These are phyloP conservation scores for Alosa sapidissima DNA, from an alignment of 2,797 vertebrate species.

Conservation along the genomic window DNA sequence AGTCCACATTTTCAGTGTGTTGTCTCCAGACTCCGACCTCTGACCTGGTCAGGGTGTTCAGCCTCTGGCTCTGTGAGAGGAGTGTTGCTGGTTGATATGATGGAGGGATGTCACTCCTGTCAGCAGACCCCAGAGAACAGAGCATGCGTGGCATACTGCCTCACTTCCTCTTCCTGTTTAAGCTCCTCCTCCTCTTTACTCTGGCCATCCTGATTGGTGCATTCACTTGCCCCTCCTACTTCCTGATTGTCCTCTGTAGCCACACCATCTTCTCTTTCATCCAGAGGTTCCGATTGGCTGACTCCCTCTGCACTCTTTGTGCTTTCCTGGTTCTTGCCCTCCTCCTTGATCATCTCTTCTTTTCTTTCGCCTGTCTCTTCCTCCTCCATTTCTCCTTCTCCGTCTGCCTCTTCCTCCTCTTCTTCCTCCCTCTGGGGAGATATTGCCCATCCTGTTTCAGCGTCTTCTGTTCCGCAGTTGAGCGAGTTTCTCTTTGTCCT, in stretches of 20 bases:
- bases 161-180: conserved; percentile 16
- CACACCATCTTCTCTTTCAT: background rate
- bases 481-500: conserved; percentile 15
- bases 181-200: background rate
- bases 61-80: background rate
- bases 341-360: conserved; percentile 21
- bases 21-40: background rate
- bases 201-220: background rate
- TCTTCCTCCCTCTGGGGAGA: conserved; percentile 52
- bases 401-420: conserved; percentile 43
- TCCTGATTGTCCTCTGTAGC: background rate
- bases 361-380: background rate
- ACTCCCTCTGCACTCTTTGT: background rate
- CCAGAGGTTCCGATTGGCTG: background rate
- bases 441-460: conserved; percentile 69
- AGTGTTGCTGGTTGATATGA: background rate
- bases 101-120: background rate
- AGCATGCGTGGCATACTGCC: background rate
- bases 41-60: background rate
- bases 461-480: conserved; percentile 67
- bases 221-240: background rate
- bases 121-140: conserved; percentile 18
- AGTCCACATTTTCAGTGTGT: no score
- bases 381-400: conserved; percentile 33
- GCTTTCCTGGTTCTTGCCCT: background rate